A percentile compares a stretch with the other conserved stretches of the same genome.
phyloP scores from a whole-genome alignment of 2,888 invertebrate species.

The Patella pellucida region DNA sequence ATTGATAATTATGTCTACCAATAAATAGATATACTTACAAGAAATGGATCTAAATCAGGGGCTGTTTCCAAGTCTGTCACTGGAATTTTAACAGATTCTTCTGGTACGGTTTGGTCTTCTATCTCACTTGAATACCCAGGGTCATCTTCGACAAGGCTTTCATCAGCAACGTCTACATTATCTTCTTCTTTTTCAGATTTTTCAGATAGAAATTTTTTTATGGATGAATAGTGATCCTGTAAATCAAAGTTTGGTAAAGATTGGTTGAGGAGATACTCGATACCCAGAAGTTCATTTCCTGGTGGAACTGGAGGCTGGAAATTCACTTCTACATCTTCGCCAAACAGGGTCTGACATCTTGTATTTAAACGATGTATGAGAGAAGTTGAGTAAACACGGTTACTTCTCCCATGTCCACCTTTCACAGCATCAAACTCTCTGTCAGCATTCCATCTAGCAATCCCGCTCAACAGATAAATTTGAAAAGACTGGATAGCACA shows the following conservation, averaged over 20 bases:
- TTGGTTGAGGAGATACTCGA: conserved; percentile 8
- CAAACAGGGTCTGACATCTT: background rate
- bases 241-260: background rate
- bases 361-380: conserved; percentile 13
- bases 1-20: background rate
- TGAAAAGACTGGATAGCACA: background rate
- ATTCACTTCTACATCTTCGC: background rate
- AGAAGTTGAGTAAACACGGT: background rate
- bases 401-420: background rate
- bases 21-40: background rate
- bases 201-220: background rate
- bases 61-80: background rate
- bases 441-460: conserved; percentile 19
- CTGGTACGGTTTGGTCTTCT: background rate
- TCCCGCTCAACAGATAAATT: conserved; percentile 14
- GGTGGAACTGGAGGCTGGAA: background rate
- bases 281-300: conserved; percentile 7
- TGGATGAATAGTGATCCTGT: conserved; percentile 5
- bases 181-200: background rate
- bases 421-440: conserved; percentile 11
- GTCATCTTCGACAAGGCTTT: background rate
- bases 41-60: background rate
- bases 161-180: too few relatives aligned
- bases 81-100: background rate
- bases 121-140: background rate